Evolutionary conservation across 1,140 invertebrate species (phyloP).

Genomic region (Manduca sexta): DNA sequence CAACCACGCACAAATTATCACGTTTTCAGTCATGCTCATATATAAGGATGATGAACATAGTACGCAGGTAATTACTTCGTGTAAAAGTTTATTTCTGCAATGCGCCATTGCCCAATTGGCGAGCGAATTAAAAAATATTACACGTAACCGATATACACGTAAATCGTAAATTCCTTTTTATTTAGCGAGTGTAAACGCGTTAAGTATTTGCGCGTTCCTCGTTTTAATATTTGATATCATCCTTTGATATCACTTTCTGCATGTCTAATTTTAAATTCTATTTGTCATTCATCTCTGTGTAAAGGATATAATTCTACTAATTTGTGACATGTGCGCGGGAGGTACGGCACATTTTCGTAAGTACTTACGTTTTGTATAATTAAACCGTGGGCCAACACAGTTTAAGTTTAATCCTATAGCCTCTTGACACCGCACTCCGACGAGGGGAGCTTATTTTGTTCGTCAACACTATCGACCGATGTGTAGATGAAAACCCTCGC

Average conservation of each 20-base stretch:
- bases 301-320: conserved; percentile 64
- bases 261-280: conserved; percentile 54
- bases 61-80: conserved; percentile 41
- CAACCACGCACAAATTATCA: conserved; percentile 40
- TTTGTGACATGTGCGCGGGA: conserved; percentile 55
- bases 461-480: conserved; percentile 69
- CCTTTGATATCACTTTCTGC: conserved; percentile 40
- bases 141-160: conserved; percentile 22
- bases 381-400: conserved; percentile 69
- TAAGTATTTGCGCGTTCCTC: conserved; percentile 24
- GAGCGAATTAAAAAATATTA: conserved; percentile 35
- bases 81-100: conserved; percentile 46
- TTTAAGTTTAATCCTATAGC: conserved; percentile 72
- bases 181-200: conserved; percentile 21
- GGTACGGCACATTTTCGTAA: conserved; percentile 54
- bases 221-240: conserved; percentile 38
- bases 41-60: conserved; percentile 24
- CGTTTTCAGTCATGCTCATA: conserved; percentile 22
- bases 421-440: conserved; percentile 68
- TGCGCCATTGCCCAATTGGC: conserved; percentile 40
- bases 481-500: conserved; percentile 56
- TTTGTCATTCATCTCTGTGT: conserved; percentile 45
- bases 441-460: conserved; percentile 68
- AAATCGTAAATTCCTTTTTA: conserved; percentile 23
- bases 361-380: conserved; percentile 70